Conservation (phyloP, 2,888 invertebrate genomes). For the Rosalia funebris region DNA sequence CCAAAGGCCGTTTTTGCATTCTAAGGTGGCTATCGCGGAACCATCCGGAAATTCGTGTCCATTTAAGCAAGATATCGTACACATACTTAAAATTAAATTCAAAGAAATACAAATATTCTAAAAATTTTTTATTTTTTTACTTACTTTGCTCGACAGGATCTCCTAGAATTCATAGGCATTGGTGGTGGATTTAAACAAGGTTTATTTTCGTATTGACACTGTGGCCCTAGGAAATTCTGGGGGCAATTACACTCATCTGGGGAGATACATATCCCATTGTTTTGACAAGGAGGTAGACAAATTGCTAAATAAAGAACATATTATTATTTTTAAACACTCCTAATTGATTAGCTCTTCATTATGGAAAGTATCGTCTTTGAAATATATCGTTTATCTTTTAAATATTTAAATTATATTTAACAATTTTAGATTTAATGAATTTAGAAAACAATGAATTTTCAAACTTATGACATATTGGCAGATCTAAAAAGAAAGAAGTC, state of each 20-base stretch:
- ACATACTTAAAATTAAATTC: constrained; percentile 65
- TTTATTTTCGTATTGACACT: constrained; percentile 79
- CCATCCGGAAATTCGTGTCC: constrained; percentile 80
- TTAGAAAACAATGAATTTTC: too few species aligned
- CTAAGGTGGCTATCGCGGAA: constrained; percentile 73
- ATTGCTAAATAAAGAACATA: constrained; percentile 71
- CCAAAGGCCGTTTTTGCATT: constrained; percentile 79
- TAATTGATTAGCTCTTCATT: too few species aligned
- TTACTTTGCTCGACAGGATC: constrained; percentile 74
- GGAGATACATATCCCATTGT: constrained; percentile 81
- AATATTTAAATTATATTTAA: too few species aligned
- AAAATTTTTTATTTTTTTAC: constrained; percentile 22
- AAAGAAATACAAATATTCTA: neutral
- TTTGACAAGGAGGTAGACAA: constrained; percentile 80
- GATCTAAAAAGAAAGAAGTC: too few species aligned
- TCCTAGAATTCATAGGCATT: constrained; percentile 72
- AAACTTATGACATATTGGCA: too few species aligned
- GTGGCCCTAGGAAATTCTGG: constrained; percentile 75
- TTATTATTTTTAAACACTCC: neutral
- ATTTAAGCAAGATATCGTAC: constrained; percentile 73
- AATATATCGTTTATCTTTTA: too few species aligned
- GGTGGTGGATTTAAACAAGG: constrained; percentile 76
- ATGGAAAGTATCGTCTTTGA: too few species aligned
- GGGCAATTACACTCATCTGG: constrained; percentile 82
- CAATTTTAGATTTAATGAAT: too few species aligned